These are phyloP conservation scores for Calonectris borealis DNA, from an alignment of 2,113 vertebrate species.

Conservation along the genomic window DNA sequence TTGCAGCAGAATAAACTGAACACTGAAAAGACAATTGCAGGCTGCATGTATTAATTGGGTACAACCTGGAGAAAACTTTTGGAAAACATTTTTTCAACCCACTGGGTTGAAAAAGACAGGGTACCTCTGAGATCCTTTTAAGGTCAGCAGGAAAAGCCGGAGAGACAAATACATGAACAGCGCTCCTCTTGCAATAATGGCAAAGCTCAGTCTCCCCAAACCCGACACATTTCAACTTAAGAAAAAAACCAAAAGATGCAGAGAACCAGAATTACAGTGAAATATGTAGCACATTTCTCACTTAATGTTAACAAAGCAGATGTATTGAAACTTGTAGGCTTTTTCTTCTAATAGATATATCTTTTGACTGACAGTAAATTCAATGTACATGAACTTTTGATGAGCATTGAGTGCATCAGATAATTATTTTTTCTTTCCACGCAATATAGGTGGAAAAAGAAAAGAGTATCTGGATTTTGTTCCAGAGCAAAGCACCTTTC, in stretches of 20 bases:
- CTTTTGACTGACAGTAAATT: slow-evolving; percentile 26
- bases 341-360: neutral
- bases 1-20: neutral
- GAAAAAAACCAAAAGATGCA: neutral
- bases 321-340: neutral
- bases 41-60: neutral
- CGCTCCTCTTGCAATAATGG: neutral
- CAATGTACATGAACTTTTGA: slow-evolving; percentile 13
- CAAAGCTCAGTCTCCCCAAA: neutral
- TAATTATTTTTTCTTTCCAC: slow-evolving; percentile 18
- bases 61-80: neutral
- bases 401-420: slow-evolving; percentile 4
- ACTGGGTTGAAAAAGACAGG: neutral
- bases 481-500: slow-evolving; percentile 1
- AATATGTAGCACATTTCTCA: neutral
- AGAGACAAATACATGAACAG: neutral
- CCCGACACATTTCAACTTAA: neutral
- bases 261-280: neutral
- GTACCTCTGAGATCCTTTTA: neutral
- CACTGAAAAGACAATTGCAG: neutral
- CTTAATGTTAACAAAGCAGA: neutral
- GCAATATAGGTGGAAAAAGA: neutral
- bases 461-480: neutral
- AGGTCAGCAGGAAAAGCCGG: neutral
- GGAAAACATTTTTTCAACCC: neutral